Conservation (phyloP, 2,797 vertebrate species). For the Myiothlypis coronata region DNA sequence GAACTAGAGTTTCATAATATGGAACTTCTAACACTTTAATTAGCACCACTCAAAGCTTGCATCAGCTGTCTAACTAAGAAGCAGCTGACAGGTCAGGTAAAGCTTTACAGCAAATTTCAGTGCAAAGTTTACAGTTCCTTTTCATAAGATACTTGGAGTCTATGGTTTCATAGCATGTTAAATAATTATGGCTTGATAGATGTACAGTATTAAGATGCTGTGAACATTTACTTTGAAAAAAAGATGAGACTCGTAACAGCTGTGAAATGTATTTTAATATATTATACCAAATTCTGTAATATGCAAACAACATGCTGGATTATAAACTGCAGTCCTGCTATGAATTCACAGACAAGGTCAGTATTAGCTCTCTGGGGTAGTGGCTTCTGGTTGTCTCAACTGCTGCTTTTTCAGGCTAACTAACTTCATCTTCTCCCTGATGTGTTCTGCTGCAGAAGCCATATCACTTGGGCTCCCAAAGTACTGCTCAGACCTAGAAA, state of each 20-base stretch:
- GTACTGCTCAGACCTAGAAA: slow-evolving; percentile 91
- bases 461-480: slow-evolving; percentile 94
- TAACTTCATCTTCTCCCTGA: slow-evolving; percentile 93
- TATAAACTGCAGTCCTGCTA: slow-evolving; percentile 63
- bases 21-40: slow-evolving; percentile 79
- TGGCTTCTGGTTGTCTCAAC: slow-evolving; percentile 81
- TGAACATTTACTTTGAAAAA: slow-evolving; percentile 64
- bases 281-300: slow-evolving; percentile 63
- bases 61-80: slow-evolving; percentile 73
- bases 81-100: slow-evolving; percentile 76
- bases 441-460: slow-evolving; percentile 87
- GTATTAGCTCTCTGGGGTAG: slow-evolving; percentile 80
- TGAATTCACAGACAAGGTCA: slow-evolving; percentile 31
- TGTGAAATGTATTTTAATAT: slow-evolving; percentile 72
- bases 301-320: slow-evolving; percentile 66
- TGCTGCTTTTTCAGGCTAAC: slow-evolving; percentile 90
- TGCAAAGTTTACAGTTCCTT: slow-evolving; percentile 76
- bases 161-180: slow-evolving; percentile 79
- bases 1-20: slow-evolving; percentile 64
- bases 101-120: slow-evolving; percentile 80
- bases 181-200: slow-evolving; percentile 80
- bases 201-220: slow-evolving; percentile 71
- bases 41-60: slow-evolving; percentile 86
- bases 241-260: slow-evolving; percentile 60
- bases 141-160: slow-evolving; percentile 71